A percentile compares a stretch with the other conserved stretches of the same genome.
phyloP scores from a whole-genome alignment of 2,888 invertebrate species.

The Cantharis rufa region DNA sequence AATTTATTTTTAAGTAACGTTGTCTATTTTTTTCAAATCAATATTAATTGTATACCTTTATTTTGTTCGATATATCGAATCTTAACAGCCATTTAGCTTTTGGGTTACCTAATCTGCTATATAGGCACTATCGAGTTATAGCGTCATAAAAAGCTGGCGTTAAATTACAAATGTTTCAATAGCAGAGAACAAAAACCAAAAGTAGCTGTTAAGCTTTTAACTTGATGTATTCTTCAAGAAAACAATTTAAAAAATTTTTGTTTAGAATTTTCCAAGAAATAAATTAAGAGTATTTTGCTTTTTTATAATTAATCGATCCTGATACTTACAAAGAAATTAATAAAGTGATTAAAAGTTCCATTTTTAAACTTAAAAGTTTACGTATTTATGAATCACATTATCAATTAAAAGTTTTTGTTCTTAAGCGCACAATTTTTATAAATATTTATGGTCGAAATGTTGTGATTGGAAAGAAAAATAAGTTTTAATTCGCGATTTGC shows the following conservation, averaged over 20 bases:
- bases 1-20: not conserved
- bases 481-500: constrained; percentile 27
- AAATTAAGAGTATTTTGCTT: not conserved
- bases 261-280: not conserved
- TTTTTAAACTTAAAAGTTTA: constrained; percentile 11
- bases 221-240: not conserved
- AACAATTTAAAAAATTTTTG: not conserved
- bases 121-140: constrained; percentile 9
- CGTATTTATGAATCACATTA: constrained; percentile 6
- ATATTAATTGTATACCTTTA: not conserved
- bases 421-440: not conserved
- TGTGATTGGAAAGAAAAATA: not conserved
- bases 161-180: constrained; percentile 18
- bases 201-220: not conserved
- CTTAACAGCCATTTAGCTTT: constrained; percentile 4
- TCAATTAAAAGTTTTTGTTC: not conserved
- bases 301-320: not conserved
- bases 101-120: constrained; percentile 3
- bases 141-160: constrained; percentile 14
- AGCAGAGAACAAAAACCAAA: not conserved
- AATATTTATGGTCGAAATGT: not conserved
- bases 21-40: not conserved
- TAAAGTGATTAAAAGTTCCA: constrained; percentile 2
- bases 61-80: not conserved
- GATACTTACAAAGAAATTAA: constrained; percentile 3